These are phyloP conservation scores for Seriola dumerili DNA, from an alignment of 2,113 vertebrate genomes.

Conservation along the genomic window DNA sequence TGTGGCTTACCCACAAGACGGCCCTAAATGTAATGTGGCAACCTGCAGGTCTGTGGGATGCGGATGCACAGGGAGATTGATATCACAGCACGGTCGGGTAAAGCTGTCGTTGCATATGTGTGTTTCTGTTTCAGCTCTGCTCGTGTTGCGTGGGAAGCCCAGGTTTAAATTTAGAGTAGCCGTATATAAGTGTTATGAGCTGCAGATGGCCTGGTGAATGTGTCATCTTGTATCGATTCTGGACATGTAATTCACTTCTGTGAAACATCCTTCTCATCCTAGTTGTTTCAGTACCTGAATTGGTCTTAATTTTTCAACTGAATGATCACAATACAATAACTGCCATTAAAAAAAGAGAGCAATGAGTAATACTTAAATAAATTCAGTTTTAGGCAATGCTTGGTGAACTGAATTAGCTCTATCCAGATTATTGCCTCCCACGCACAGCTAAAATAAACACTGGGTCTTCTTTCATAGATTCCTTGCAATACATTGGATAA, in stretches of 20 bases:
- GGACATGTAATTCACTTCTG: neutral
- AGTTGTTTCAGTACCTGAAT: no score
- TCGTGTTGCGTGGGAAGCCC: constrained; percentile 41
- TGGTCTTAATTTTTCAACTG: no score
- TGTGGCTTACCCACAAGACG: constrained; percentile 32
- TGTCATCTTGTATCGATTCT: constrained; percentile 27
- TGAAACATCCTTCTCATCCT: no score
- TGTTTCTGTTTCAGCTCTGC: constrained; percentile 20
- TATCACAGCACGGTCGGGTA: constrained; percentile 16
- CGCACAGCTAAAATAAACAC: no score
- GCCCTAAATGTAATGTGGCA: constrained; percentile 44
- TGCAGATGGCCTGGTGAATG: constrained; percentile 11
- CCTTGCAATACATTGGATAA: no score
- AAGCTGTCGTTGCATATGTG: constrained; percentile 42
- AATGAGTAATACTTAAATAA: no score
- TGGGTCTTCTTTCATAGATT: neutral
- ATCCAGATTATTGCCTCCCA: no score
- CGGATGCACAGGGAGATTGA: neutral
- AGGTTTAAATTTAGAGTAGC: constrained; percentile 49
- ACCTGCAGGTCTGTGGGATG: constrained; percentile 16
- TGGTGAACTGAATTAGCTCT: no score
- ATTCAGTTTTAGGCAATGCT: no score
- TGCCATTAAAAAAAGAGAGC: no score
- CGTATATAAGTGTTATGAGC: constrained; percentile 8
- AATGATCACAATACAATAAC: no score